phyloP scores from a whole-genome alignment of 1,140 invertebrate species.

The Triops cancriformis region DNA sequence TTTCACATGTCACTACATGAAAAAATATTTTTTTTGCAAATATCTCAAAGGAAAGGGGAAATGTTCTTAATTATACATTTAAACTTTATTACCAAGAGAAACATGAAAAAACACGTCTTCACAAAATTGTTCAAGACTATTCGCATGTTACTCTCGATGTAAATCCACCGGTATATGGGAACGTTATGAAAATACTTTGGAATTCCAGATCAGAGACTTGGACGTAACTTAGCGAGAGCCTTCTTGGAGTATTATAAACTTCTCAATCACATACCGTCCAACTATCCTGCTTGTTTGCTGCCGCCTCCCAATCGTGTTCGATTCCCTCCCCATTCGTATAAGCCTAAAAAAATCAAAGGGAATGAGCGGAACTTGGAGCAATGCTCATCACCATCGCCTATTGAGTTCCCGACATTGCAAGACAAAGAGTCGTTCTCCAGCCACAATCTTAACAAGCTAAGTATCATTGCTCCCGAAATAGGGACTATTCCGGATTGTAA shows the following conservation, averaged over 20 bases:
- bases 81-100: too few relatives aligned
- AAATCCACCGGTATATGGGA: neutral
- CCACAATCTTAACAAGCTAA: slow-evolving; percentile 23
- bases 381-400: neutral
- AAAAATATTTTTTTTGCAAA: too few relatives aligned
- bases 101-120: too few relatives aligned
- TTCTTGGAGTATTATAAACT: slow-evolving; percentile 71
- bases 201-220: slow-evolving; percentile 53
- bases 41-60: too few relatives aligned
- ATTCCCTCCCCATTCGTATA: neutral
- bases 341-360: slow-evolving; percentile 16
- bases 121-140: too few relatives aligned
- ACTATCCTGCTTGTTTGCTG: slow-evolving; percentile 14
- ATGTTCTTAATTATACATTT: too few relatives aligned
- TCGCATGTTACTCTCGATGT: neutral
- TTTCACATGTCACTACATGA: too few relatives aligned
- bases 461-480: slow-evolving; percentile 20
- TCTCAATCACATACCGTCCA: slow-evolving; percentile 55
- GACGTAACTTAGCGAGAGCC: slow-evolving; percentile 63
- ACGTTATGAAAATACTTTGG: neutral
- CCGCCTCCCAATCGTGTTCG: slow-evolving; percentile 14
- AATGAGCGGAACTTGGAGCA: neutral
- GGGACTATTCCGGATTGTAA: neutral
- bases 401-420: slow-evolving; percentile 15
- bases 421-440: slow-evolving; percentile 5